Evolutionary conservation across 2,888 invertebrate genomes (phyloP).

Genomic region (Tricholauxania praeusta): DNA sequence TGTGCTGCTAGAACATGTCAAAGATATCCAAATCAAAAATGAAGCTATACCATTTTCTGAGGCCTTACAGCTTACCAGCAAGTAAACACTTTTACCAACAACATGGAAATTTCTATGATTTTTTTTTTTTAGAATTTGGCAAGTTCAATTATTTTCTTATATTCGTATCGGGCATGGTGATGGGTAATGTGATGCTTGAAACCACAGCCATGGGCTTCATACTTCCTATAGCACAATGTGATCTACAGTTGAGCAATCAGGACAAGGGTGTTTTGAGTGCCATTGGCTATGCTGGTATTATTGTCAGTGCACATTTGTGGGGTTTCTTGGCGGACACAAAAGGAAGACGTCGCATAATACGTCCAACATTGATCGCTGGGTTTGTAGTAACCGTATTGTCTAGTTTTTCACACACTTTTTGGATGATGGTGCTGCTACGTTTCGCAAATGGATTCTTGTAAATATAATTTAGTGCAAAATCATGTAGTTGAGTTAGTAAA

Average conservation of each 20-base stretch:
- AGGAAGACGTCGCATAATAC: constrained; percentile 68
- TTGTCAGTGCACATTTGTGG: constrained; percentile 71
- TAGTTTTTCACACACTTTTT: constrained; percentile 68
- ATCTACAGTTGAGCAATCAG: constrained; percentile 63
- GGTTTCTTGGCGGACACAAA: constrained; percentile 71
- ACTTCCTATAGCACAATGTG: constrained; percentile 69
- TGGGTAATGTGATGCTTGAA: constrained; percentile 67
- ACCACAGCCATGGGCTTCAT: constrained; percentile 70
- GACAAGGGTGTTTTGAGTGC: constrained; percentile 67
- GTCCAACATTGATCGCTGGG: constrained; percentile 68
- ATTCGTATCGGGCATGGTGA: constrained; percentile 69
- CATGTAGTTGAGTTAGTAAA: neutral
- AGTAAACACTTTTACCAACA: neutral
- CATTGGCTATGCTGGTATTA: constrained; percentile 67
- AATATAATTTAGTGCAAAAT: constrained; percentile 48
- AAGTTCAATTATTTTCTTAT: constrained; percentile 69
- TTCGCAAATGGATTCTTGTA: constrained; percentile 71
- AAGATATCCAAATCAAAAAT: constrained; percentile 64
- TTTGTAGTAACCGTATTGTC: constrained; percentile 68
- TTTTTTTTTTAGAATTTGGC: constrained; percentile 67
- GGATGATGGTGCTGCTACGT: constrained; percentile 69
- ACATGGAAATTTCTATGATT: neutral
- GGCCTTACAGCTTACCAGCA: constrained; percentile 36
- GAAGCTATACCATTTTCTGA: constrained; percentile 35
- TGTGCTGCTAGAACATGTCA: constrained; percentile 64